Base-by-base conservation (phyloP, 2,113 vertebrate species). In the Martes martes region DNA sequence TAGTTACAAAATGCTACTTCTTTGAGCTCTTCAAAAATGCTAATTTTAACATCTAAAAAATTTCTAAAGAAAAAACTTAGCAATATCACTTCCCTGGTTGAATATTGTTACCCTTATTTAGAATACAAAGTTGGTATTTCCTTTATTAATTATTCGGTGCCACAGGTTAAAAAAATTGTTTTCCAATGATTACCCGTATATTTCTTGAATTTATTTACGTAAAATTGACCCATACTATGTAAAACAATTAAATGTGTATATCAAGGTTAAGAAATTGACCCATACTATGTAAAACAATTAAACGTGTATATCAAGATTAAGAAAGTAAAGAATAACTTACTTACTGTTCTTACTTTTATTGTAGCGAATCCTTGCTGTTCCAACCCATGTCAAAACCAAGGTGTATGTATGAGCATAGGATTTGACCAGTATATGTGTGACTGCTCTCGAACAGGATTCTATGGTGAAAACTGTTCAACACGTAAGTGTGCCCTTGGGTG, bases 351-450 rank as follows among this genome's bases (percentile, higher is more conserved):
- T 95, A 42, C 5, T 95, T 97, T 82, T 52, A 0, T 97, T 97
- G 2, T 95, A 99, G 99, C 98, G 92, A 99, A 99, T 93, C 99
- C 99, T 23, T 99, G 99, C 97, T 99, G 99, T 98, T 99, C 99
- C 18, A 98, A 99, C 69, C 99, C 99, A 5, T 99, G 99, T 84
- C 99, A 99, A 98, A 99, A 99, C 98, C 98, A 98, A 96, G 99
- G 99, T 1, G 98, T 99, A 0, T 99, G 99, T 94, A 99, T 99
- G 97, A 99, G 98, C 0, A 7, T 96, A 0, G 99, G 99, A 13
- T 59, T 98, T 2, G 99, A 99, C 28, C 94, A 7, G 2, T 99
- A 99, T 23, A 99, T 99, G 87, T 99, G 99, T 39, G 99, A 99
- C 91, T 99, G 99, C 85, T 99, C 99, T 0, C 98, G 99, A 7